Evolutionary conservation across 2,888 invertebrate genomes (phyloP), one percentile per base, ranked within the genome.

Genomic region (Iphiclides podalirius): DNA sequence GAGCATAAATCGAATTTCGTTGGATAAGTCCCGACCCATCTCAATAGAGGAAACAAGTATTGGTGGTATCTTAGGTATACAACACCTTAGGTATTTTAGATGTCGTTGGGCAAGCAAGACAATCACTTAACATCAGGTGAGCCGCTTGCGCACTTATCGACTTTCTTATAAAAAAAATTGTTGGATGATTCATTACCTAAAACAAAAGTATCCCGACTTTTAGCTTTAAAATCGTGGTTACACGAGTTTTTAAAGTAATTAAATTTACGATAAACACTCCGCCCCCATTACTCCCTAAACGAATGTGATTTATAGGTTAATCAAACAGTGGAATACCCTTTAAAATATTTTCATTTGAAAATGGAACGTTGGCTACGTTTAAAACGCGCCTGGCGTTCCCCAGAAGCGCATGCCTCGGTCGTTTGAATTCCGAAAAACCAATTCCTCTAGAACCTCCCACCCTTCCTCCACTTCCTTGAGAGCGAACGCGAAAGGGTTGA

Each of bases 361-460:
- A 54, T 46, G 54, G 55, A 57, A 60, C 54, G 57, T 51, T 36
- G 55, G 53, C 48, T 54, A 59, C 53, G 55, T 57, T 20, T 20
- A 20, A 55, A n/a, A n/a, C n/a, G n/a, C n/a, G n/a, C n/a, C n/a
- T n/a, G n/a, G n/a, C n/a, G 40, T 60, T 57, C 58, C 50, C 57
- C 53, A 52, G 53, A 39, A 33, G 47, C 55, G 53, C n/a, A n/a
- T n/a, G n/a, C n/a, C n/a, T n/a, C n/a, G 55, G 49, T 49, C 52
- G 42, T 56, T 53, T 43, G 43, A 47, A 47, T 52, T 53, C 43
- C 31, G 36, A 37, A 40, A 20, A 14, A 50, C 63, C 59, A 58
- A 40, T 52, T 28, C 41, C 34, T 15, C 14, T 20, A 41, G n/a
- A 59, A 61, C 41, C 56, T 31, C 13, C 49, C 52, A 42, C 48